phyloP scores from a whole-genome alignment of 2,113 vertebrate species.

The Platysternon megacephalum region DNA sequence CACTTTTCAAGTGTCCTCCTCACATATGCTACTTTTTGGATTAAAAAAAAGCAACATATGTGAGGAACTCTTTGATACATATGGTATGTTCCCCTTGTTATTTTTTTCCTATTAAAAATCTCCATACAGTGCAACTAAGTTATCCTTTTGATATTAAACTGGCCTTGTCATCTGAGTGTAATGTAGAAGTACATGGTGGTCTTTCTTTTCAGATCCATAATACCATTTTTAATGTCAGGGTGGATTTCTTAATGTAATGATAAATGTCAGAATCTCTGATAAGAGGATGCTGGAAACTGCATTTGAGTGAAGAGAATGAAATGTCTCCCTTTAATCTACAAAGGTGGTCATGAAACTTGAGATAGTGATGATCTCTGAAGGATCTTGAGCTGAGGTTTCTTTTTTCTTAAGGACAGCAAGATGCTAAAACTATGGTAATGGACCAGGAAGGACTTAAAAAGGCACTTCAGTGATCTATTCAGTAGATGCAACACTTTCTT shows the following conservation, averaged over 20 bases:
- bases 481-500: neutral
- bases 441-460: neutral
- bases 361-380: neutral
- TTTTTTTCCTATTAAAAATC: constrained; percentile 61
- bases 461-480: neutral
- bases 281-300: neutral
- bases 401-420: neutral
- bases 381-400: neutral
- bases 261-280: neutral
- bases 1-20: constrained; percentile 38
- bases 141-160: constrained; percentile 57
- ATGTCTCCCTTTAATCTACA: constrained; percentile 10
- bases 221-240: constrained; percentile 24
- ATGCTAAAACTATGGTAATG: neutral
- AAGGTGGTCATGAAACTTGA: neutral
- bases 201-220: constrained; percentile 35
- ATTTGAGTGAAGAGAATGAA: neutral
- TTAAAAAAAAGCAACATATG: constrained; percentile 56
- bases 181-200: neutral
- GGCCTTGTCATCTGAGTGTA: constrained; percentile 12
- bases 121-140: constrained; percentile 25
- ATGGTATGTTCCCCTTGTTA: constrained; percentile 50
- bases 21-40: constrained; percentile 62
- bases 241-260: neutral
- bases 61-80: constrained; percentile 64